A percentile compares a stretch with the other conserved stretches of the same genome.
Conservation (phyloP, 2,797 vertebrate genomes). For the Rhincodon typus region DNA sequence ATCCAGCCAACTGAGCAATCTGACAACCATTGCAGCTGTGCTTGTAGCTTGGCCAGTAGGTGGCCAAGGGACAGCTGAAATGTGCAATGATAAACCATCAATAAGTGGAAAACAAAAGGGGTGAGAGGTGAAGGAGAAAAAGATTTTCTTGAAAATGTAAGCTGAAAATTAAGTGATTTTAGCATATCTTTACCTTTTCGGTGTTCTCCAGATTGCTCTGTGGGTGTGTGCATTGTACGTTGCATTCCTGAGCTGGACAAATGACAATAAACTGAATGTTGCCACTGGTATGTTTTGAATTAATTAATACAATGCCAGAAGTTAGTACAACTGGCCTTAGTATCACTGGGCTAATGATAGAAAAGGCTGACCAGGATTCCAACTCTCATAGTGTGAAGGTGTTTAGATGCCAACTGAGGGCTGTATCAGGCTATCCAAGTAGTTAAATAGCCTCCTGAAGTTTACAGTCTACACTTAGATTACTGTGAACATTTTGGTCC, state of each 20-base stretch:
- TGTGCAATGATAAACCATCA: neutral
- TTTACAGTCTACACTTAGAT: neutral
- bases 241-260: neutral
- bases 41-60: neutral
- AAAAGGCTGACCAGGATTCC: neutral
- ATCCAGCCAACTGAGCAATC: too few species aligned
- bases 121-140: neutral
- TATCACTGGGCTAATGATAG: neutral
- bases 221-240: neutral
- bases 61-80: neutral
- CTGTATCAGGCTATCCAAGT: neutral
- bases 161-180: neutral
- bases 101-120: neutral
- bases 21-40: neutral
- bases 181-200: neutral
- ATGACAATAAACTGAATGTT: neutral
- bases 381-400: neutral
- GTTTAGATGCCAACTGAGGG: neutral
- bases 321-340: neutral
- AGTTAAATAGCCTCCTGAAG: neutral
- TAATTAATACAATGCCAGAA: neutral
- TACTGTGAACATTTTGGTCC: too few species aligned
- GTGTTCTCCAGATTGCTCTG: neutral
- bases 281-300: neutral
- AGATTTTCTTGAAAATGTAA: neutral